These are phyloP conservation scores for Agrenia bidenticulata DNA, from an alignment of 2,888 invertebrate genomes.

Conservation along the genomic window DNA sequence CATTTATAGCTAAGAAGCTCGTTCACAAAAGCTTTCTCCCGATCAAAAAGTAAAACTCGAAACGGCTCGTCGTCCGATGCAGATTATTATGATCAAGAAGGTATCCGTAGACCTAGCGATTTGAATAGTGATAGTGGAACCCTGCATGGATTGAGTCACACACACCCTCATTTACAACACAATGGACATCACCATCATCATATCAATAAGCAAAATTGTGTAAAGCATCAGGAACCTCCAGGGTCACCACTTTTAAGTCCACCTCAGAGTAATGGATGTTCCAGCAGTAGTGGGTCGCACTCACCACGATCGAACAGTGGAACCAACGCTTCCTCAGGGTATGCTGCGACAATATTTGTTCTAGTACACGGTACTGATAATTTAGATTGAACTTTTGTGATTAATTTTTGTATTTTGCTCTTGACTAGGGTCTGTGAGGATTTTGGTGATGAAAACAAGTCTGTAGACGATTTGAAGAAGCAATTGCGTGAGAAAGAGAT, in stretches of 20 bases:
- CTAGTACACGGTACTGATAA: not conserved
- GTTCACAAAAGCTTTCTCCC: slow-evolving; percentile 94
- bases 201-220: slow-evolving; percentile 22
- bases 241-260: slow-evolving; percentile 61
- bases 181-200: slow-evolving; percentile 5
- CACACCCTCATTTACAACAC: slow-evolving; percentile 14
- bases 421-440: slow-evolving; percentile 32
- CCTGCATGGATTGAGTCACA: slow-evolving; percentile 32
- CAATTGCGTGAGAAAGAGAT: slow-evolving; percentile 94
- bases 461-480: slow-evolving; percentile 79
- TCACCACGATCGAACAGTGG: slow-evolving; percentile 54
- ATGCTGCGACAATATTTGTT: not conserved
- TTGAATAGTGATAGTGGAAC: slow-evolving; percentile 47
- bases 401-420: no score
- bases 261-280: slow-evolving; percentile 53
- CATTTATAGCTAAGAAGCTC: slow-evolving; percentile 78
- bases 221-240: slow-evolving; percentile 58
- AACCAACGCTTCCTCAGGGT: slow-evolving; percentile 59
- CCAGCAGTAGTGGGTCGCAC: slow-evolving; percentile 51
- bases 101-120: slow-evolving; percentile 34
- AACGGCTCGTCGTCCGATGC: slow-evolving; percentile 54
- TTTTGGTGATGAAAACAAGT: slow-evolving; percentile 55
- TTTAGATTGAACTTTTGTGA: no score
- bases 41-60: slow-evolving; percentile 64
- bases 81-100: slow-evolving; percentile 46